Conservation (phyloP, 1,140 invertebrate genomes). For the Metopolophium dirhodum region DNA sequence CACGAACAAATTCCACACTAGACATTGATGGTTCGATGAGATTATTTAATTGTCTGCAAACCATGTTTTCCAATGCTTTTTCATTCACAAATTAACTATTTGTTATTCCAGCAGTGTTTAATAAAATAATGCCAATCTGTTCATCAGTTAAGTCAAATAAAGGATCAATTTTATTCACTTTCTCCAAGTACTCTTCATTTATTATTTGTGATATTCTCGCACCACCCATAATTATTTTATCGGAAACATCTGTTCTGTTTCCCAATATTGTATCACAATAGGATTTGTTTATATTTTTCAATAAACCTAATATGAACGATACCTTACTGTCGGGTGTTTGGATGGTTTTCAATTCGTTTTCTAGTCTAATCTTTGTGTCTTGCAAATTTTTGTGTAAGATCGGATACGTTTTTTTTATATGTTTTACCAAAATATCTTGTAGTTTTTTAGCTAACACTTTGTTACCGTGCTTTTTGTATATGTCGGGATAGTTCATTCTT, state of each 20-base stretch:
- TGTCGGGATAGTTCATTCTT: slow-evolving; percentile 71
- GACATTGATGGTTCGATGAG: slow-evolving; percentile 73
- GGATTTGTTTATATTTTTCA: slow-evolving; percentile 65
- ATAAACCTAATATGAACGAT: neutral
- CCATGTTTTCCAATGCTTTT: slow-evolving; percentile 75
- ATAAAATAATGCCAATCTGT: slow-evolving; percentile 75
- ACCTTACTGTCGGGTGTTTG: neutral
- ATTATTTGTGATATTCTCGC: slow-evolving; percentile 73
- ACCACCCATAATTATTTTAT: slow-evolving; percentile 75
- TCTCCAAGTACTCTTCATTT: slow-evolving; percentile 73
- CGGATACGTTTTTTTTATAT: slow-evolving; percentile 74
- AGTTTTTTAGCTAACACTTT: slow-evolving; percentile 70
- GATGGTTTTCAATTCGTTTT: slow-evolving; percentile 60
- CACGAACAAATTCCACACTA: slow-evolving; percentile 77
- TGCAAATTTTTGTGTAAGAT: slow-evolving; percentile 72
- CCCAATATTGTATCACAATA: slow-evolving; percentile 76
- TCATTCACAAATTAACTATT: slow-evolving; percentile 77
- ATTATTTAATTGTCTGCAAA: slow-evolving; percentile 74
- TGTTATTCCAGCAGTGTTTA: slow-evolving; percentile 74
- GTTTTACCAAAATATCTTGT: slow-evolving; percentile 73
- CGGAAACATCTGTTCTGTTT: slow-evolving; percentile 75
- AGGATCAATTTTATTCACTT: slow-evolving; percentile 71
- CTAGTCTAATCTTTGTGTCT: slow-evolving; percentile 71
- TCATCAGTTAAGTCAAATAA: slow-evolving; percentile 68
- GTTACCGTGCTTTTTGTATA: slow-evolving; percentile 71